Evolutionary conservation across 35 echinoderm and acorn worm species (phyloP).

Genomic region (Ophiothrix spiculata): DNA sequence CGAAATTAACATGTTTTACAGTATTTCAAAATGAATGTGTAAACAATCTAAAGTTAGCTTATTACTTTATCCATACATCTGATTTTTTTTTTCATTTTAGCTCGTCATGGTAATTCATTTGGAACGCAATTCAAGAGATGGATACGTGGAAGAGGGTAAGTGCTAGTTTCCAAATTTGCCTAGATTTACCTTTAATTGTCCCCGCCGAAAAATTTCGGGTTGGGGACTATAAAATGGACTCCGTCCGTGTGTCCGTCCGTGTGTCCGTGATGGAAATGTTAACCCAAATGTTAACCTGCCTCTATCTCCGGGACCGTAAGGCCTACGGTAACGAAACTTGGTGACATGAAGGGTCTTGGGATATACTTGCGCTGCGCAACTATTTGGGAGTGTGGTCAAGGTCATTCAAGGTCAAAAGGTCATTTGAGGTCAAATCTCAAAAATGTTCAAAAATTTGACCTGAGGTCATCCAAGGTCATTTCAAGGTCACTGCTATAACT

Average conservation of each 20-base stretch:
- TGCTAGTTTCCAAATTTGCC: not conserved
- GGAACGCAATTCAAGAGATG: not conserved
- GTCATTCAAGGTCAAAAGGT: no score
- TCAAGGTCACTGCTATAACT: no score
- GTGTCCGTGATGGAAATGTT: not conserved
- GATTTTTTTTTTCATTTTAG: not conserved
- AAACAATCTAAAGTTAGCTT: not conserved
- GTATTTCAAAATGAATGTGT: not conserved
- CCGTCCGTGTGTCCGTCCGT: not conserved
- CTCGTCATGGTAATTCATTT: conserved; percentile 14
- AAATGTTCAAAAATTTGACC: no score
- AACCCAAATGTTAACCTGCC: not conserved
- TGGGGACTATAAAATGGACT: not conserved
- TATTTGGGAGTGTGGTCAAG: no score
- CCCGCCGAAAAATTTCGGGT: no score
- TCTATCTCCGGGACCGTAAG: not conserved
- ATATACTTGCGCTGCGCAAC: no score
- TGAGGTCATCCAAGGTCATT: no score
- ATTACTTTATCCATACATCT: not conserved
- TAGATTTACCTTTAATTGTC: not conserved
- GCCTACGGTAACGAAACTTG: no score
- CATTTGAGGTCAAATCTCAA: no score
- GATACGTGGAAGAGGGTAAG: conserved; percentile 17
- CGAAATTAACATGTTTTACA: not conserved
- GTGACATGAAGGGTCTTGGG: no score